Base-by-base conservation (phyloP, 2,888 invertebrate genomes). In the Bombyx huttoni region DNA sequence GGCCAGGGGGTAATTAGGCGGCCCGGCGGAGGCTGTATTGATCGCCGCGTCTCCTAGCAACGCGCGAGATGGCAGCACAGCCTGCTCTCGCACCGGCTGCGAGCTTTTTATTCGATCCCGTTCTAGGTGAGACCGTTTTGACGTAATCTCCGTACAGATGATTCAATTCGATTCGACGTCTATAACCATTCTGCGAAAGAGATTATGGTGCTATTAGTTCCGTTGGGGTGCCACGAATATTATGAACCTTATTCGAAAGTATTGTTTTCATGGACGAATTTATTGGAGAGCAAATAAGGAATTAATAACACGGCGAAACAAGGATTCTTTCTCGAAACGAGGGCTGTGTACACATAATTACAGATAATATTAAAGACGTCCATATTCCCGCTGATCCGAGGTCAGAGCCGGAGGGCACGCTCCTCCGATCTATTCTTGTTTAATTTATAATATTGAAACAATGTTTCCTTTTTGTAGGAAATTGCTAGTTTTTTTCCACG, bases 21-120 rank as follows among this genome's bases (percentile, higher is more conserved):
- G 80, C 85, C 87, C 81, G 86, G 85, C 82, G 86, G 87, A 86
- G 87, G 87, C 87, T 87, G 87, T 84, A 87, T 87, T 80, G 87
- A 87, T 87, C 87, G 77, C 68, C 57, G 73, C 78, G 87, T 88
- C 73, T 78, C 88, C 82, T 83, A 85, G 87, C 87, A 86, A 87
- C 87, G 81, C 74, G 76, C 67, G 85, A 83, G 86, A 86, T 82
- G 84, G 82, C 84, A 78, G 79, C 78, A 75, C 77, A 70, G 75
- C 76, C 75, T 68, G 70, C 76, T 71, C 78, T 75, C 77, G 72
- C 73, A 70, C 76, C 68, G 75, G 70, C 70, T 68, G 63, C 67
- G 68, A 70, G 75, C 74, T 85, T 85, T 86, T 86, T 85, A 82
- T 85, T 80, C 77, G 67, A 75, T 68, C 73, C 66, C 73, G 65